phyloP scores from a whole-genome alignment of 2,888 invertebrate genomes.

The Notodromas monacha region DNA sequence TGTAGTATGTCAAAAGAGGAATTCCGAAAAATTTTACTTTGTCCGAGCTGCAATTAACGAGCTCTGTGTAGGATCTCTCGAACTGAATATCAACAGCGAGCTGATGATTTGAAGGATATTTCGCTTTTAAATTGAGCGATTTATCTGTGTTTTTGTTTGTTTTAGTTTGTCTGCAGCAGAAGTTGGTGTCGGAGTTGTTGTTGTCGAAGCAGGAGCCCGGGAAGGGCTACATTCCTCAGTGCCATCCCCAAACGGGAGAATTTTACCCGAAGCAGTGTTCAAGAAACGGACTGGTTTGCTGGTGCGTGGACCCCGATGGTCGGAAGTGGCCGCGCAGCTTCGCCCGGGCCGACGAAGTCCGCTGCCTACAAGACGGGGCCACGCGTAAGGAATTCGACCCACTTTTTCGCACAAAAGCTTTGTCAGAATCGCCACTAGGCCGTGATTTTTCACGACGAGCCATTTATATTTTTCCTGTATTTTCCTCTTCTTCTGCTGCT shows the following conservation, averaged over 20 bases:
- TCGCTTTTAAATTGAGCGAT: too few species aligned
- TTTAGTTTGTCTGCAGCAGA: conserved; percentile 35
- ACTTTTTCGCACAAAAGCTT: too few species aligned
- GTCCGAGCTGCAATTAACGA: too few species aligned
- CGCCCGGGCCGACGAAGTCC: conserved; percentile 34
- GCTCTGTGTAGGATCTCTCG: too few species aligned
- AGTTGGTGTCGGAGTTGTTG: conserved; percentile 36
- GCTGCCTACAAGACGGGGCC: conserved; percentile 22
- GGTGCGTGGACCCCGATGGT: conserved; percentile 48
- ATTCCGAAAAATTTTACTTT: too few species aligned
- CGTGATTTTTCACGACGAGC: too few species aligned
- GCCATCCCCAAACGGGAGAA: conserved; percentile 31
- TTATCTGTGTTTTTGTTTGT: conserved; percentile 7
- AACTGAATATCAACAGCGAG: too few species aligned
- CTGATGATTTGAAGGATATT: too few species aligned
- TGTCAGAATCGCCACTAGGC: too few species aligned
- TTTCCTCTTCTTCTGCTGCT: conserved; percentile 6
- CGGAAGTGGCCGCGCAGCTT: conserved; percentile 42
- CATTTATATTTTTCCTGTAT: conserved; percentile 6
- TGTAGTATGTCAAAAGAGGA: too few species aligned
- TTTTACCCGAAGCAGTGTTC: conserved; percentile 45
- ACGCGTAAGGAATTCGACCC: too few species aligned
- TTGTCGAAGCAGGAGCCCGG: conserved; percentile 43
- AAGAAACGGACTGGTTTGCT: conserved; percentile 48
- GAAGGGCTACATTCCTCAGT: conserved; percentile 50